A percentile compares a stretch with the other conserved stretches of the same genome.
Conservation (phyloP, 2,113 vertebrate genomes). For the Urocitellus parryii region DNA sequence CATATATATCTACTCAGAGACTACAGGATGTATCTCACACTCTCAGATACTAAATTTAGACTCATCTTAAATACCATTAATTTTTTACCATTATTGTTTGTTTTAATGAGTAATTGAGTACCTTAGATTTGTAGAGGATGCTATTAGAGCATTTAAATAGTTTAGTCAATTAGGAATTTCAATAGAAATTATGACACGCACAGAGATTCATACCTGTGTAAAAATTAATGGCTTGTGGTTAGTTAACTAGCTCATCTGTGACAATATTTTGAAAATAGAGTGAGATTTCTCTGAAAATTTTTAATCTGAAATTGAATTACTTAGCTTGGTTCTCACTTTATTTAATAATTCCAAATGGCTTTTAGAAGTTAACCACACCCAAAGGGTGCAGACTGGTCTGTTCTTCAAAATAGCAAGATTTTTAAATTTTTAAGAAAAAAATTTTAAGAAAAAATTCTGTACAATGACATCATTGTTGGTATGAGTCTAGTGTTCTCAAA, state of each 20-base stretch:
- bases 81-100: constrained; percentile 24
- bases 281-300: constrained; percentile 25
- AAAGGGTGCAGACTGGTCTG: constrained; percentile 2
- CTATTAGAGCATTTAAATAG: constrained; percentile 26
- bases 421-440: constrained; percentile 25
- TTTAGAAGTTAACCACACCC: not conserved
- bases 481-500: not conserved
- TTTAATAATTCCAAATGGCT: constrained; percentile 4
- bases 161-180: constrained; percentile 37
- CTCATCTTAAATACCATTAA: not conserved
- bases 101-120: not conserved
- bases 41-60: not conserved
- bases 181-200: constrained; percentile 12
- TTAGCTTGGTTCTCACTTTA: constrained; percentile 22
- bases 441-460: not conserved
- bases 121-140: not conserved
- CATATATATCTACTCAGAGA: not conserved
- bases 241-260: not conserved
- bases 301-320: constrained; percentile 6
- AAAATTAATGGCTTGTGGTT: not conserved
- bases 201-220: not conserved
- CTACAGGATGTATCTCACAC: not conserved
- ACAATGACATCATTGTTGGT: not conserved
- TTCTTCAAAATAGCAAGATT: not conserved
- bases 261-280: not conserved